Evolutionary conservation across 2,113 vertebrate genomes (phyloP).

Genomic region (Chrysochloris asiatica): DNA sequence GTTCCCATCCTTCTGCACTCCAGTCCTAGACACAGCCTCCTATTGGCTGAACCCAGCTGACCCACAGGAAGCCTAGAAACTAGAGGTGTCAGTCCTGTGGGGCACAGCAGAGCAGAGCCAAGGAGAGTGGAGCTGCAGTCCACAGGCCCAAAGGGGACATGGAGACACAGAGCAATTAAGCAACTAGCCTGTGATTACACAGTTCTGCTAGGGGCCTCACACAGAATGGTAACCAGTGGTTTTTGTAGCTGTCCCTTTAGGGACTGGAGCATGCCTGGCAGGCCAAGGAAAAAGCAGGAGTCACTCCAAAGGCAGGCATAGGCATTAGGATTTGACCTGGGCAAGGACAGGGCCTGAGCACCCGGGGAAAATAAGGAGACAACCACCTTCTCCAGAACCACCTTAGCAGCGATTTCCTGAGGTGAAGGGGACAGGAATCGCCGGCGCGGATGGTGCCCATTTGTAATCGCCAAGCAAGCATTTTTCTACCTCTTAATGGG

Average conservation of each 20-base stretch:
- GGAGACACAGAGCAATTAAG: neutral
- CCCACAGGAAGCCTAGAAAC: no score
- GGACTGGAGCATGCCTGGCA: neutral
- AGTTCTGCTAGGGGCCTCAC: accelerated
- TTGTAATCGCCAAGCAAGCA: constrained; percentile 76
- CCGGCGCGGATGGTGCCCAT: neutral
- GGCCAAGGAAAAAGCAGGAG: accelerated
- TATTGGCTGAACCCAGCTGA: neutral
- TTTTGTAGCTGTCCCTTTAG: neutral
- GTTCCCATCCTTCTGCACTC: neutral
- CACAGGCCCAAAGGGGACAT: neutral
- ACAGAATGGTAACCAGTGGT: accelerated
- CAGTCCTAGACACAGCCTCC: neutral
- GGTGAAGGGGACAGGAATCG: constrained; percentile 1
- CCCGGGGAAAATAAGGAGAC: constrained; percentile 5
- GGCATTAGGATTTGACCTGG: neutral
- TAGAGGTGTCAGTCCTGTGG: neutral
- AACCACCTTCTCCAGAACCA: constrained; percentile 56
- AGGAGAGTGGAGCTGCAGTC: neutral
- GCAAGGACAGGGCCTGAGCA: neutral
- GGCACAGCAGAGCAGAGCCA: neutral
- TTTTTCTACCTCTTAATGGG: constrained; percentile 79
- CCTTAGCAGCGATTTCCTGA: constrained; percentile 63
- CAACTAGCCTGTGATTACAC: neutral
- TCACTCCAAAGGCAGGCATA: accelerated